These are phyloP conservation scores for Kryptolebias marmoratus DNA, from an alignment of 2,113 vertebrate species.

Conservation along the genomic window DNA sequence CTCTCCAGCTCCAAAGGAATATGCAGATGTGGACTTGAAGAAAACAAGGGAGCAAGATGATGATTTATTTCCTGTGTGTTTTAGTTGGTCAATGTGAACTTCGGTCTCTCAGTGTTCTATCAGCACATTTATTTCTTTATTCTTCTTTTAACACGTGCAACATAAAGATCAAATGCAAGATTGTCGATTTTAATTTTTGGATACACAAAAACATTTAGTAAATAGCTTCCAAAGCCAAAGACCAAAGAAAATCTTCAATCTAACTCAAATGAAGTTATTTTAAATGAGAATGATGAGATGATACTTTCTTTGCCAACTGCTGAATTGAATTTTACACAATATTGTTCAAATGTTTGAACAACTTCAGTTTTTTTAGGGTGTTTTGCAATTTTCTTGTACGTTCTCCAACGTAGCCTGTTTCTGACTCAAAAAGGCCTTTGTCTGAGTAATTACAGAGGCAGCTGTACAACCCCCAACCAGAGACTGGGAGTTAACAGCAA, in stretches of 20 bases:
- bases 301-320: neutral
- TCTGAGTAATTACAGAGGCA: constrained; percentile 74
- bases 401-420: constrained; percentile 38
- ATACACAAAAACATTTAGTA: neutral
- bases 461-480: constrained; percentile 67
- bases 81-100: constrained; percentile 62
- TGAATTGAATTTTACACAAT: constrained; percentile 42
- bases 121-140: constrained; percentile 39
- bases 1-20: constrained; percentile 64
- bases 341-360: constrained; percentile 35
- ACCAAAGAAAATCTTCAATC: neutral
- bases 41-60: constrained; percentile 44
- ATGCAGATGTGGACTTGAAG: constrained; percentile 67
- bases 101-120: constrained; percentile 63
- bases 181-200: neutral
- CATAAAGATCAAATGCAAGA: too few species aligned
- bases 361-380: constrained; percentile 47
- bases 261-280: constrained; percentile 29
- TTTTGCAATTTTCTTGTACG: constrained; percentile 40
- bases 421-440: constrained; percentile 71
- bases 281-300: constrained; percentile 37
- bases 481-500: constrained; percentile 58
- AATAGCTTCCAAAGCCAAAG: neutral
- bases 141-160: neutral
- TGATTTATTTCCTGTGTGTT: constrained; percentile 77